Evolutionary conservation across 2,888 invertebrate species (phyloP), one percentile per base, ranked within the genome.

Genomic region (Zygogramma bicolorata): DNA sequence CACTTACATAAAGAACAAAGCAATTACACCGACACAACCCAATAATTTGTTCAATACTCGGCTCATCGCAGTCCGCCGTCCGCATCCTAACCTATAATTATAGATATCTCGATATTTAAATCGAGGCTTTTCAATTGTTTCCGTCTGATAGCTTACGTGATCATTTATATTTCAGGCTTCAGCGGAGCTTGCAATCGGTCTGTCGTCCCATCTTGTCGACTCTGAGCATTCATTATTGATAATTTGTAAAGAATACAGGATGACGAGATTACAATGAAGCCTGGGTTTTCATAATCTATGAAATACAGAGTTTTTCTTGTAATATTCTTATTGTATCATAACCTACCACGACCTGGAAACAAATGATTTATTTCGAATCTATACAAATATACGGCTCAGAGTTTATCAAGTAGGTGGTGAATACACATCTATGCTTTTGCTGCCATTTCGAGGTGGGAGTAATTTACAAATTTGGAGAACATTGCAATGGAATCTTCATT

Each of bases 51-150:
- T 62, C 68, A 61, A 71, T 66, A 74, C 60, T 73, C 25, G 57
- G 70, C 68, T 70, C 61, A 62, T 63, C 60, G 57, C 38, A 65
- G 25, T 70, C 70, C 65, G 65, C 68, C 70, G 61, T 70, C 70
- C 73, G 53, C 66, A 66, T 74, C 74, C 66, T 71, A 62, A 38
- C 49, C 59, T 69, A 65, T 68, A 70, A 74, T 75, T 71, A 71
- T 70, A 61, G 65, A 57, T 67, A 74, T 74, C 62, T 75, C 58
- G 70, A 73, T 74, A 75, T 76, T 74, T 76, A 71, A 76, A 66
- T 67, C 68, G 68, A 68, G 65, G 49, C 49, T 72, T 76, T 73
- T 73, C 76, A 72, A 76, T 76, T 76, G 76, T 74, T 76, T 76
- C 67, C 66, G 68, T 70, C 68, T 76, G 73, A 75, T 76, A 63